phyloP scores from a whole-genome alignment of 2,797 vertebrate genomes.

The Crocidura indochinensis region DNA sequence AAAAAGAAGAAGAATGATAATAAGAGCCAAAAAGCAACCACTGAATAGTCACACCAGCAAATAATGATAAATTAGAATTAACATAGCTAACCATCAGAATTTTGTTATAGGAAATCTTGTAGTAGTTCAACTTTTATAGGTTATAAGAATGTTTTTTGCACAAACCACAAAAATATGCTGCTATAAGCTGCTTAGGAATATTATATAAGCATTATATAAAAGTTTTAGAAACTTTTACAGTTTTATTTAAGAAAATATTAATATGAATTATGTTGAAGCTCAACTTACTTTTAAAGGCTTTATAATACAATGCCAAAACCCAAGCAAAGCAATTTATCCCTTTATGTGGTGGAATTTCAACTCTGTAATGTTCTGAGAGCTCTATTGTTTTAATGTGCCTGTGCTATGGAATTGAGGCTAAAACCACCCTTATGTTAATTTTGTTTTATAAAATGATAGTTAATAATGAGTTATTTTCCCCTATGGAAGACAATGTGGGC shows the following conservation, averaged over 20 bases:
- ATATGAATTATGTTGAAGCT: constrained; percentile 28
- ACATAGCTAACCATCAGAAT: background rate
- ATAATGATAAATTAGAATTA: background rate
- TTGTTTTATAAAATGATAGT: background rate
- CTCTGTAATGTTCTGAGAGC: background rate
- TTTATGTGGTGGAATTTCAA: background rate
- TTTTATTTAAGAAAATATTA: constrained; percentile 55
- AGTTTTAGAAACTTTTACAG: constrained; percentile 23
- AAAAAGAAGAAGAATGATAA: background rate
- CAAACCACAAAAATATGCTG: constrained; percentile 48
- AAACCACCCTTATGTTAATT: constrained; percentile 44
- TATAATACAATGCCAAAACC: constrained; percentile 11
- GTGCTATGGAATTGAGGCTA: constrained; percentile 21
- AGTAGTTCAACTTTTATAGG: constrained; percentile 4
- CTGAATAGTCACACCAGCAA: background rate
- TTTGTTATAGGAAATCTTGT: constrained; percentile 28
- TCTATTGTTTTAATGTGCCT: background rate
- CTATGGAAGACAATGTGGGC: background rate
- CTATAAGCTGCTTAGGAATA: constrained; percentile 29
- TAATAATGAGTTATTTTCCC: background rate
- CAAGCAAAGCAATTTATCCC: background rate
- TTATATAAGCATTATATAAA: background rate
- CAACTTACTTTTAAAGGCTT: background rate
- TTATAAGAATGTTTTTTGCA: constrained; percentile 9
- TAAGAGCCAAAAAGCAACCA: background rate